A percentile compares a stretch with the other conserved stretches of the same genome.
Conservation (phyloP, 2,113 vertebrate genomes). For the Urocitellus parryii region DNA sequence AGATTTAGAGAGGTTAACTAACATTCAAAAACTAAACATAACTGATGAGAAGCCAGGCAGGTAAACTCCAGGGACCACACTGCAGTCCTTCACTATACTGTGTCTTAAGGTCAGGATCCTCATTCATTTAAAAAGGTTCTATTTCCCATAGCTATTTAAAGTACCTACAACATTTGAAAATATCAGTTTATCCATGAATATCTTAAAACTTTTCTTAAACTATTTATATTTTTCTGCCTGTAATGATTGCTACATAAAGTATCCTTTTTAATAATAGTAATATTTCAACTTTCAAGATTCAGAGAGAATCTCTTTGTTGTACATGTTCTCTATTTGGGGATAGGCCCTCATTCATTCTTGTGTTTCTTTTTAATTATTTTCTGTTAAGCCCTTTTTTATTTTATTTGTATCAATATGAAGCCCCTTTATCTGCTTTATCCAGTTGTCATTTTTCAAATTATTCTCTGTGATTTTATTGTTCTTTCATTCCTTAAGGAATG, state of each 20-base stretch:
- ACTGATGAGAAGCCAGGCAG: not conserved
- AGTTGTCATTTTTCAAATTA: slow-evolving; percentile 23
- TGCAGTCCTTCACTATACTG: not conserved
- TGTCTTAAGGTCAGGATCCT: not conserved
- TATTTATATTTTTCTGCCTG: not conserved
- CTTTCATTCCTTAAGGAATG: not conserved
- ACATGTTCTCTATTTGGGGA: not conserved
- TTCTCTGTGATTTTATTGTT: slow-evolving; percentile 3
- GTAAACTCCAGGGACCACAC: not conserved
- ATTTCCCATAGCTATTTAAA: not conserved
- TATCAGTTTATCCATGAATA: not conserved
- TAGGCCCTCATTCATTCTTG: not conserved
- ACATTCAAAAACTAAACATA: not conserved
- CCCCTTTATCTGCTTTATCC: not conserved
- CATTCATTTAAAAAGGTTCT: not conserved
- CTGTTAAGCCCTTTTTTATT: not conserved
- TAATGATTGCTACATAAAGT: not conserved
- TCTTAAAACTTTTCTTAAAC: slow-evolving; percentile 45
- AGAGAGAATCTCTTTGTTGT: not conserved
- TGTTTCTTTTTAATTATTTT: slow-evolving; percentile 14
- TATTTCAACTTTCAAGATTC: slow-evolving; percentile 17
- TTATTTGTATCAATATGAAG: not conserved
- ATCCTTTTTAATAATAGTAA: not conserved
- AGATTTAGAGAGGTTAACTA: slow-evolving; percentile 6
- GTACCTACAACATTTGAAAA: not conserved